Base-by-base conservation (phyloP, 2,888 invertebrate species). In the Monochamus alternatus region DNA sequence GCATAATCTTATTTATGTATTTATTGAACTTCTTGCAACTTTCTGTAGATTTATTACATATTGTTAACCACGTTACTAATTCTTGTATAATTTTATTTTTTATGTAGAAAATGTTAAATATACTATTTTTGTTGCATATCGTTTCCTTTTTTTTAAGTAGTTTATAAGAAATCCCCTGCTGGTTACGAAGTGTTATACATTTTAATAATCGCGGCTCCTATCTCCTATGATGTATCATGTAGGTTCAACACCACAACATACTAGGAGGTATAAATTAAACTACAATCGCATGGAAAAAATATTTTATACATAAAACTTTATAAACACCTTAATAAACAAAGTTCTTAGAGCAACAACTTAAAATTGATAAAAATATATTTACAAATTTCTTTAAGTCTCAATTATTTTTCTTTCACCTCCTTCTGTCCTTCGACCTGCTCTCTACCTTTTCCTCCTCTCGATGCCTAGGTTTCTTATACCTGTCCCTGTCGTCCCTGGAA, bases 391-490 rank as follows among this genome's bases (percentile, higher is more conserved):
- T 30, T 60, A 51, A 58, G 65, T 60, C 55, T 62, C 60, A 67
- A 10, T 65, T 71, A 32, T 74, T 73, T 66, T 75, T 76, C 55
- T 73, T 82, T 78, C 80, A 87, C 80, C 87, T 87, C 75, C 88
- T 78, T 59, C 86, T 81, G 81, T 87, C 88, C 80, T 87, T 88
- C 44, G 87, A 84, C 73, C 82, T 76, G 69, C 84, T 83, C 32
- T 85, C 85, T 30, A 83, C 76, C 47, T 81, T 82, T 51, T 86
- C 85, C 58, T 85, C 84, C 30, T 85, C 85, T 32, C 82, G 78
- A 74, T 85, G 83, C 68, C 85, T 85, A 1, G 83, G 82, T 74
- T 87, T 87, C 72, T 86, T 86, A 75, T 80, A 77, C 59, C 76
- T 80, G 47, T 86, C 83, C 74, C 81, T 82, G 72, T 83, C 84